These are phyloP conservation scores for Anthoptus insignis DNA, from an alignment of 2,888 invertebrate genomes.

Conservation along the genomic window DNA sequence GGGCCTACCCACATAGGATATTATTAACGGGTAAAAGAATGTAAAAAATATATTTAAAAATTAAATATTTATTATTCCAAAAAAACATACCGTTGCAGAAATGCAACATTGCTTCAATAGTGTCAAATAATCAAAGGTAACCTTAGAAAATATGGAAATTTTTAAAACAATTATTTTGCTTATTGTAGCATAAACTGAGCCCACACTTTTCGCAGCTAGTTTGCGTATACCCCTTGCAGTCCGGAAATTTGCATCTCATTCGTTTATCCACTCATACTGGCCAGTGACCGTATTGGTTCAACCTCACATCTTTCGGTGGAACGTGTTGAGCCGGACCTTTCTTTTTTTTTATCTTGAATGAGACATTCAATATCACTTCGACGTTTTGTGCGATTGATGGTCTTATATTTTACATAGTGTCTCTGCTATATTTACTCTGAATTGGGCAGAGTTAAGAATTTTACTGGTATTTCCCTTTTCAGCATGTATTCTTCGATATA, in stretches of 20 bases:
- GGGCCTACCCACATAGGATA: too few relatives aligned
- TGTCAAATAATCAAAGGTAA: too few relatives aligned
- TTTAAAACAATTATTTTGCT: background rate
- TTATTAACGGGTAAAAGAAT: too few relatives aligned
- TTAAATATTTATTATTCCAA: too few relatives aligned
- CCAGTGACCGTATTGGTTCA: too few relatives aligned
- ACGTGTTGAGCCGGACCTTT: too few relatives aligned
- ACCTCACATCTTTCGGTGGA: background rate
- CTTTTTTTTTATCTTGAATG: too few relatives aligned
- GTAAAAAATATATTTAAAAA: too few relatives aligned
- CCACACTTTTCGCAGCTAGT: background rate
- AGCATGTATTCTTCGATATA: constrained; percentile 43
- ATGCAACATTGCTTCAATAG: too few relatives aligned
- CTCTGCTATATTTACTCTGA: constrained; percentile 41
- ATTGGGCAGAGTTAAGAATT: constrained; percentile 35
- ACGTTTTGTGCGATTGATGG: too few relatives aligned
- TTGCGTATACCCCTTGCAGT: background rate
- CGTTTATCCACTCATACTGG: background rate
- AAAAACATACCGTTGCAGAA: too few relatives aligned
- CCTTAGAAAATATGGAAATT: background rate
- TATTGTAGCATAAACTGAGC: background rate
- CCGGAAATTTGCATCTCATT: background rate
- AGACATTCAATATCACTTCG: too few relatives aligned
- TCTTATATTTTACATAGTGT: constrained; percentile 44
- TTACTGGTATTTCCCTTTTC: background rate